A percentile compares a stretch with the other conserved stretches of the same genome.
phyloP scores from a whole-genome alignment of 92 coral and sea anemone genomes.

The Zoanthus sansibaricus region DNA sequence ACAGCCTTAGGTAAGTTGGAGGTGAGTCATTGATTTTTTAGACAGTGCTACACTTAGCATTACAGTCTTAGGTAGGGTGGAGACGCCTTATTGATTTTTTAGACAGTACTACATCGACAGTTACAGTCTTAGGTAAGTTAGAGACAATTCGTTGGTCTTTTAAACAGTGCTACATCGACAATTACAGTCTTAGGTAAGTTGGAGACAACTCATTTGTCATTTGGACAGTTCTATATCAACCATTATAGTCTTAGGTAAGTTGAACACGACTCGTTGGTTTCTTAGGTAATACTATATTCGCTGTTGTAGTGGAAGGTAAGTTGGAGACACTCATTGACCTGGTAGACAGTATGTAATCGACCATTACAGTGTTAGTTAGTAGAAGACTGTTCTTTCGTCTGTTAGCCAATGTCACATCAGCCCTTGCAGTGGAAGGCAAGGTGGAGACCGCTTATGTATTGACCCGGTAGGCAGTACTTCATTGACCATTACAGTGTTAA shows the following conservation, averaged over 20 bases:
- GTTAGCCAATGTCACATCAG: no score
- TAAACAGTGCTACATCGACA: slow-evolving; percentile 60
- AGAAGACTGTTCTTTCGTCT: no score
- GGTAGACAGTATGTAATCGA: slow-evolving; percentile 51
- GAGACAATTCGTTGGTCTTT: not conserved
- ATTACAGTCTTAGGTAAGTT: slow-evolving; percentile 58
- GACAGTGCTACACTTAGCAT: slow-evolving; percentile 63
- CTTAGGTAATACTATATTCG: slow-evolving; percentile 56
- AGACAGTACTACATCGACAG: slow-evolving; percentile 58
- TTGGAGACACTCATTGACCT: not conserved
- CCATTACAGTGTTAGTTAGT: slow-evolving; percentile 26
- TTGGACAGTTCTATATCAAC: not conserved
- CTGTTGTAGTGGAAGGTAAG: slow-evolving; percentile 57
- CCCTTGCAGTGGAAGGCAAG: no score
- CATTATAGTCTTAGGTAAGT: slow-evolving; percentile 46
- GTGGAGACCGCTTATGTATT: no score
- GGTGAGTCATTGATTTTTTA: not conserved
- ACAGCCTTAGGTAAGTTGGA: slow-evolving; percentile 39
- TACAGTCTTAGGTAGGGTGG: slow-evolving; percentile 45
- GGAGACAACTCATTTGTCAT: not conserved
- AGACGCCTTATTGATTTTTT: not conserved
- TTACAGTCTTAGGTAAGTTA: not conserved
- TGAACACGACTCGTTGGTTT: not conserved
- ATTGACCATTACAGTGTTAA: slow-evolving; percentile 41
- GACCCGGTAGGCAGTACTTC: slow-evolving; percentile 50